phyloP scores from a whole-genome alignment of 1,140 invertebrate genomes.

The Monochamus saltuarius region DNA sequence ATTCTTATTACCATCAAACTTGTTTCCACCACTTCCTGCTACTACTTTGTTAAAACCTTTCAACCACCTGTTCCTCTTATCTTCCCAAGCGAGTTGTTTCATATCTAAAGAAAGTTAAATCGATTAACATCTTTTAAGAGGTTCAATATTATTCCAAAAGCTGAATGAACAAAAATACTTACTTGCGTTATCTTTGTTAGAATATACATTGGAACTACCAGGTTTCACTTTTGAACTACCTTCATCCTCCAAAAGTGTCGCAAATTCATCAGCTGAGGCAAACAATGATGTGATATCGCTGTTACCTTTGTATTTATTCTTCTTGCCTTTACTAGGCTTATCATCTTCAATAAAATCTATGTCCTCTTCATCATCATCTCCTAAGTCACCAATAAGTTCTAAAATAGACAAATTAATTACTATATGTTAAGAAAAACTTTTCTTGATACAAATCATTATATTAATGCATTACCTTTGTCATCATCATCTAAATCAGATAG shows the following conservation, averaged over 20 bases:
- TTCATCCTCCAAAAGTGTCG: slow-evolving; percentile 48
- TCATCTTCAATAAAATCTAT: slow-evolving; percentile 36
- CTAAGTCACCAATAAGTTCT: slow-evolving; percentile 35
- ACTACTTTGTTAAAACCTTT: slow-evolving; percentile 42
- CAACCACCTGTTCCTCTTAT: slow-evolving; percentile 47
- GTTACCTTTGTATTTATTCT: slow-evolving; percentile 29
- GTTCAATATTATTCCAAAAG: slow-evolving; percentile 4
- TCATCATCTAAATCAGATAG: slow-evolving; percentile 51
- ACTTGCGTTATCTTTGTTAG: slow-evolving; percentile 50
- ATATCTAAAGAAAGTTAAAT: slow-evolving; percentile 35
- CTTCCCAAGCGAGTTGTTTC: slow-evolving; percentile 50
- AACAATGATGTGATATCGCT: slow-evolving; percentile 43
- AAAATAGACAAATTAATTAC: slow-evolving; percentile 8
- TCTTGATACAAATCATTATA: slow-evolving; percentile 3
- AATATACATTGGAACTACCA: slow-evolving; percentile 44
- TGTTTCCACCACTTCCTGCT: slow-evolving; percentile 22
- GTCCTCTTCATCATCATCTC: neutral
- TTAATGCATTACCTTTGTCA: slow-evolving; percentile 30
- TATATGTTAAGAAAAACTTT: neutral
- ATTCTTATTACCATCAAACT: slow-evolving; percentile 6
- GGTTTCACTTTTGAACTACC: slow-evolving; percentile 42
- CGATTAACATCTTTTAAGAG: too few species aligned
- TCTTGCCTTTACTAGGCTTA: slow-evolving; percentile 23
- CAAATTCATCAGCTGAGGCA: slow-evolving; percentile 52
- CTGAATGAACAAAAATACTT: slow-evolving; percentile 26